These are phyloP conservation scores for Gobionotothen gibberifrons DNA, from an alignment of 2,797 vertebrate species.

Conservation along the genomic window DNA sequence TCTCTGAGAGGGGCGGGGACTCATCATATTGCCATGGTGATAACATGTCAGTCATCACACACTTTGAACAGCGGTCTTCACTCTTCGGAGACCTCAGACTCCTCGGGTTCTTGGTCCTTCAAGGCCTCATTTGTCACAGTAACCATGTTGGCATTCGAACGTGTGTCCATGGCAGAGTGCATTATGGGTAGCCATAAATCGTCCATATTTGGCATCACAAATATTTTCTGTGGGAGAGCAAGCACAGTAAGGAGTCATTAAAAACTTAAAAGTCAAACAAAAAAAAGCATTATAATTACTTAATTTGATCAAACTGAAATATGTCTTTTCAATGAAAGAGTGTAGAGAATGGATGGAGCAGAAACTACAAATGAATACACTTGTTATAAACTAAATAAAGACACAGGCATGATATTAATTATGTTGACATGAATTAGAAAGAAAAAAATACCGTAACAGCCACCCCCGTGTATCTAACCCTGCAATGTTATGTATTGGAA, in stretches of 20 bases:
- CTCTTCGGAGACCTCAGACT: conserved; percentile 83
- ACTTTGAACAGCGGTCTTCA: conserved; percentile 70
- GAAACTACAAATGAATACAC: background rate
- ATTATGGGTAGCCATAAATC: conserved; percentile 97
- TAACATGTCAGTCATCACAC: conserved; percentile 27
- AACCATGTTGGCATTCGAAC: conserved; percentile 84
- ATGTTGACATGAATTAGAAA: conserved; percentile 3
- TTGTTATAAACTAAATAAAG: background rate
- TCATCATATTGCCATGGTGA: conserved; percentile 50
- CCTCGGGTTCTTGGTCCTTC: conserved; percentile 77
- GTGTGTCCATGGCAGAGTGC: conserved; percentile 98
- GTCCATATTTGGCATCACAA: conserved; percentile 99
- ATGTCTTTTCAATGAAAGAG: background rate
- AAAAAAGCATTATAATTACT: background rate
- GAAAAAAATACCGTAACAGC: background rate
- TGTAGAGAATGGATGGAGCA: background rate
- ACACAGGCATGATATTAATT: background rate
- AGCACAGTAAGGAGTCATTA: conserved; percentile 8
- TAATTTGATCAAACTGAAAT: background rate
- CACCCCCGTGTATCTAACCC: background rate
- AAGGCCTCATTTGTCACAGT: conserved; percentile 83
- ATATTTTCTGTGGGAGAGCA: conserved; percentile 91
- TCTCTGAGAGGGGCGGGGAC: conserved; percentile 17
- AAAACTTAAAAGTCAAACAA: no score
- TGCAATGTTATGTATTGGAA: conserved; percentile 12